phyloP scores from a whole-genome alignment of 2,888 invertebrate genomes.

The Halocaridina rubra region DNA sequence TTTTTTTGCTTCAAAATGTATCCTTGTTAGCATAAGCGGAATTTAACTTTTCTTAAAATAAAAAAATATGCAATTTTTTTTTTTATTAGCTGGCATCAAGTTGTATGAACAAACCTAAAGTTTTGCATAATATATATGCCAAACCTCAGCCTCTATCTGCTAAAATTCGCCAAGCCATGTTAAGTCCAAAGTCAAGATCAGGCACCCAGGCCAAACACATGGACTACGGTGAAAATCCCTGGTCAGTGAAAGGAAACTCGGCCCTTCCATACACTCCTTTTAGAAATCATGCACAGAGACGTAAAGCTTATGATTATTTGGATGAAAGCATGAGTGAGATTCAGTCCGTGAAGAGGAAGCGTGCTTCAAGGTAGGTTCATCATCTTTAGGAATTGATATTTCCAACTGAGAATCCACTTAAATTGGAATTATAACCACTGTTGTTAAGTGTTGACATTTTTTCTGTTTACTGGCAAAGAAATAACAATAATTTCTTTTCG shows the following conservation, averaged over 20 bases:
- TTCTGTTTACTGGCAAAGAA: too few relatives aligned
- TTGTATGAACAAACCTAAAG: neutral
- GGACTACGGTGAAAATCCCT: neutral
- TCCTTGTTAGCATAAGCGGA: too few relatives aligned
- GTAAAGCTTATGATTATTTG: neutral
- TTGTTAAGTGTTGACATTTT: too few relatives aligned
- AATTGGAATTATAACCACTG: too few relatives aligned
- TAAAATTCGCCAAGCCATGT: slow-evolving; percentile 38
- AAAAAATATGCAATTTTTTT: neutral
- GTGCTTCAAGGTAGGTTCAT: too few relatives aligned
- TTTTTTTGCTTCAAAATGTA: too few relatives aligned
- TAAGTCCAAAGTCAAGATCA: slow-evolving; percentile 28
- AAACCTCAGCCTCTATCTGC: slow-evolving; percentile 61
- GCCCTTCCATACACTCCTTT: slow-evolving; percentile 57
- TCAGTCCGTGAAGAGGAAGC: slow-evolving; percentile 7
- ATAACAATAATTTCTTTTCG: too few relatives aligned
- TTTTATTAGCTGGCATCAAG: slow-evolving; percentile 6
- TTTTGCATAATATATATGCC: slow-evolving; percentile 1
- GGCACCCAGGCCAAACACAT: neutral
- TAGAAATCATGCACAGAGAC: slow-evolving; percentile 38
- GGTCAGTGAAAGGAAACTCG: too few relatives aligned
- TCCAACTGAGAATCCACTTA: too few relatives aligned
- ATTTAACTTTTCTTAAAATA: too few relatives aligned
- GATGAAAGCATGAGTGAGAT: neutral
- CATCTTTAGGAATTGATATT: too few relatives aligned